A percentile compares a stretch with the other conserved stretches of the same genome.
Conservation (phyloP, 2,888 invertebrate genomes). For the Noctuana brunneofusca region DNA sequence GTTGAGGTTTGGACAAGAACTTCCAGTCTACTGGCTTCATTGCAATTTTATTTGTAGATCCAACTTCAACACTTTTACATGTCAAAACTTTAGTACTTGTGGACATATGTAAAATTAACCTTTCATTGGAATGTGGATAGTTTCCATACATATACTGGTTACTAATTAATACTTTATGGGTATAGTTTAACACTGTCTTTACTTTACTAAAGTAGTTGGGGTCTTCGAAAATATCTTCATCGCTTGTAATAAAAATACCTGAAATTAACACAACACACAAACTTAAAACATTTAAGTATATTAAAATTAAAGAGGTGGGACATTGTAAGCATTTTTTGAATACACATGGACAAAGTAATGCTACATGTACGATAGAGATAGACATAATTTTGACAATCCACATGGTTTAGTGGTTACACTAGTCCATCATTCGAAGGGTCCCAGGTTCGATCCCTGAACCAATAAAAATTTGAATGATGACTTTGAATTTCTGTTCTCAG, state of each 20-base stretch:
- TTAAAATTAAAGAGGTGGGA: no score
- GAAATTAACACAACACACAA: slow-evolving; percentile 26
- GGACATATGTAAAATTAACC: slow-evolving; percentile 85
- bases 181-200: slow-evolving; percentile 80
- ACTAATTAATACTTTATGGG: slow-evolving; percentile 79
- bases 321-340: no score
- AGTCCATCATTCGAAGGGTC: no score
- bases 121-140: slow-evolving; percentile 79
- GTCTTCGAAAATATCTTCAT: slow-evolving; percentile 84
- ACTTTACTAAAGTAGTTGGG: slow-evolving; percentile 82
- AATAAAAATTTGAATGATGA: no score
- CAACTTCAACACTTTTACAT: slow-evolving; percentile 86
- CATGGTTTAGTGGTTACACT: no score
- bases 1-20: slow-evolving; percentile 86
- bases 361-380: no score
- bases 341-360: no score
- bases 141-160: slow-evolving; percentile 85
- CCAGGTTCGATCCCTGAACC: no score
- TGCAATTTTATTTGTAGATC: slow-evolving; percentile 60
- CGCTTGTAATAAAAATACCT: slow-evolving; percentile 89
- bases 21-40: slow-evolving; percentile 90
- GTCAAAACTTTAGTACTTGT: slow-evolving; percentile 79
- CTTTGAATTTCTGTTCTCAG: no score
- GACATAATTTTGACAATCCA: no score
- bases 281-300: no score